Conservation (phyloP, 2,797 vertebrate genomes). For the Alosa sapidissima region DNA sequence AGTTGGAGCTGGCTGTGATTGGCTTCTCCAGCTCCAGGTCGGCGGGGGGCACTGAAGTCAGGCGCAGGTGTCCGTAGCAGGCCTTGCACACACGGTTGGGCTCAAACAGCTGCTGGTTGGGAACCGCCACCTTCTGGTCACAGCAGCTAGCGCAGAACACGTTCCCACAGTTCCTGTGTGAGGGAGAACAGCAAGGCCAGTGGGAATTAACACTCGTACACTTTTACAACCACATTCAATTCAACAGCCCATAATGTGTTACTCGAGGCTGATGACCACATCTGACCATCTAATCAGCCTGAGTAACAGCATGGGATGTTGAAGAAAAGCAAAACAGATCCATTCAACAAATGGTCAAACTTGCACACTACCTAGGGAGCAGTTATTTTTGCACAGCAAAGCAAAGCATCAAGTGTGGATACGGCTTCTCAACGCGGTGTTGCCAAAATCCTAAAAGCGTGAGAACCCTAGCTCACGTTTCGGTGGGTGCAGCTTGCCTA, state of each 20-base stretch:
- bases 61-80: constrained; percentile 87
- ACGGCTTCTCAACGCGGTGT: background rate
- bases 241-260: background rate
- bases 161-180: constrained; percentile 93
- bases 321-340: background rate
- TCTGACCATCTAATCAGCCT: background rate
- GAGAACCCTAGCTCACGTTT: background rate
- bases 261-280: background rate
- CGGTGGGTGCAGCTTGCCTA: background rate
- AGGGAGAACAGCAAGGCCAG: background rate
- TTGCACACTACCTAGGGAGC: background rate
- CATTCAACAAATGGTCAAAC: background rate
- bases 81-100: constrained; percentile 90
- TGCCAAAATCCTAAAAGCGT: background rate
- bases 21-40: constrained; percentile 93
- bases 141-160: constrained; percentile 98
- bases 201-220: background rate
- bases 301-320: background rate
- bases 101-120: constrained; percentile 95
- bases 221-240: background rate
- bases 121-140: constrained; percentile 96
- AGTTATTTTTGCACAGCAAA: constrained; percentile 1
- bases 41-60: constrained; percentile 62
- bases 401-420: background rate
- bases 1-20: constrained; percentile 93